Evolutionary conservation across 1,140 invertebrate genomes (phyloP), one percentile per base, ranked within the genome.

Genomic region (Drosophila melanogaster): DNA sequence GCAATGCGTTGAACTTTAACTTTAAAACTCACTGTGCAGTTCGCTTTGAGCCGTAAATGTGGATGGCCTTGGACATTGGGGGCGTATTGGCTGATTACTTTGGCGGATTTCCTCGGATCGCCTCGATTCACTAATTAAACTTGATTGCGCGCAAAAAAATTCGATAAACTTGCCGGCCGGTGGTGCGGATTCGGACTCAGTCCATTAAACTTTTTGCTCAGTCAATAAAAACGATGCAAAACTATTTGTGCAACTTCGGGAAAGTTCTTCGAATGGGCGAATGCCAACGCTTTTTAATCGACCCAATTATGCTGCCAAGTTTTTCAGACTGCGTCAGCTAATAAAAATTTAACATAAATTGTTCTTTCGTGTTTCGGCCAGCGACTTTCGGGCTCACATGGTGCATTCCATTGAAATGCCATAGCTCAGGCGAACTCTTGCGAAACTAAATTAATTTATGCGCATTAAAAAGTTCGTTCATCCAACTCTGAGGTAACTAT

Each of bases 401-500:
- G 65, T 61, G 70, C 51, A 66, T 49, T 50, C 70, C 79, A 86
- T 86, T 76, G 84, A 69, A 87, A 87, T 89, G 71, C 83, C 84
- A 87, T 89, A 87, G 62, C 79, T 86, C 78, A 79, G 66, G 19
- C 1, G 46, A 72, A 50, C 38, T 55, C 46, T 30, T 15, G 40
- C 30, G n/a, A 73, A 87, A 79, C 70, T 72, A 77, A 87, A 87
- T 87, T 87, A 87, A 89, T 87, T 83, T 87, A 22, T 46, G 41
- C 38, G 70, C 61, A 81, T 77, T 87, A 66, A 79, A 89, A 87
- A 87, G 38, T 24, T 22, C 10, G 3, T 17, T 44, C 33, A 37
- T 35, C 17, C 8, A 11, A 10, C 10, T n/a, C 5, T 6, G 5
- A 22, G 43, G 4, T 47, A 47, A 26, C 44, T 47, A 24, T 15